A percentile compares a stretch with the other conserved stretches of the same genome.
Evolutionary conservation across 2,113 vertebrate species (phyloP).

Genomic region (Redunca redunca): DNA sequence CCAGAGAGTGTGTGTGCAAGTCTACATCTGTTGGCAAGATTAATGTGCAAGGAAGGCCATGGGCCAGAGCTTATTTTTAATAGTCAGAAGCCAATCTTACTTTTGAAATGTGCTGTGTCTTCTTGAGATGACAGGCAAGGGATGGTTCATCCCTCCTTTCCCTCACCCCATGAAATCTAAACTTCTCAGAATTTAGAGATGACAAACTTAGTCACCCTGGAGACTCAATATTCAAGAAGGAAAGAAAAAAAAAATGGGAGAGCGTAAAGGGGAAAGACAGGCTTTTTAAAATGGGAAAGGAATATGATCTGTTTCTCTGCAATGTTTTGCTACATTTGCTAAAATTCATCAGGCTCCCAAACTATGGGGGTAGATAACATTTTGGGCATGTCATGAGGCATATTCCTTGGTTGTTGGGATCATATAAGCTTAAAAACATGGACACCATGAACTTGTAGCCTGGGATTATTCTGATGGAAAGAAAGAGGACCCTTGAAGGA

Average conservation of each 20-base stretch:
- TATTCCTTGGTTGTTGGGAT: neutral
- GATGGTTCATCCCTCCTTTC: neutral
- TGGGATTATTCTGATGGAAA: neutral
- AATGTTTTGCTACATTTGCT: neutral
- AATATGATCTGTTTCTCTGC: neutral
- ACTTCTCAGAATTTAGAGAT: neutral
- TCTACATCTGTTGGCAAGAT: constrained; percentile 36
- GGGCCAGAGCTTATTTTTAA: constrained; percentile 50
- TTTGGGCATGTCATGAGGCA: neutral
- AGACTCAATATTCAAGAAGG: neutral
- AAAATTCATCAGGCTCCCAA: neutral
- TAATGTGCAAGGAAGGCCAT: neutral
- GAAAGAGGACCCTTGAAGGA: neutral
- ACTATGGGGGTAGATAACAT: neutral
- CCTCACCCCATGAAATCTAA: neutral
- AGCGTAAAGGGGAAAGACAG: neutral
- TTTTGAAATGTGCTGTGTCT: constrained; percentile 36
- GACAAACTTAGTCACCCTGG: neutral
- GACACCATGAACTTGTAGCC: neutral
- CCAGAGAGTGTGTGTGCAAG: neutral
- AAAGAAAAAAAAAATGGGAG: neutral
- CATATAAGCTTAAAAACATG: neutral
- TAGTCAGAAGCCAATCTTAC: constrained; percentile 23
- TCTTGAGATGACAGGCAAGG: neutral
- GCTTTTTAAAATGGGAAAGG: neutral